Evolutionary conservation across 2,797 vertebrate species (phyloP), one percentile per base, ranked within the genome.

Genomic region (Hypotaenidia okinawae): DNA sequence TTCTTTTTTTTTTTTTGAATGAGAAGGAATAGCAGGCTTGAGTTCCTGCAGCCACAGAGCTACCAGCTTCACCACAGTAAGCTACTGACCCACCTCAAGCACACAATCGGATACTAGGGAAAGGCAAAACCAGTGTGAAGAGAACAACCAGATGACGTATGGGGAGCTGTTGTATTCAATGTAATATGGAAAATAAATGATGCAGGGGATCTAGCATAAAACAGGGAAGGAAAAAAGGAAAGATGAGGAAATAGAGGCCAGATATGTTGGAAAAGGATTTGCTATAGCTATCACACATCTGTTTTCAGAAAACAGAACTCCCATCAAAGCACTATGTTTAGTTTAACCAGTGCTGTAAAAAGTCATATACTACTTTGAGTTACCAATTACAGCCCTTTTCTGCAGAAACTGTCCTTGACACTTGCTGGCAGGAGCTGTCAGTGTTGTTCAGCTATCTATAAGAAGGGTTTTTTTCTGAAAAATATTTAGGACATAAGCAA

Each of bases 181-280:
- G 5, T 16, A 24, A 41, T 18, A 19, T 11, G 32, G 15, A 67
- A 67, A 62, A 67, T 19, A 81, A 62, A 19, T 4, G 32, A 17
- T 25, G 6, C 9, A 35, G 8, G 5, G 19, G 4, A 70, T 8
- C 2, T 9, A 19, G 10, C 0, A 1, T 25, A 27, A 7, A 4
- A 28, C 10, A 35, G n/a, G 9, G 24, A 10, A 51, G 19, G 22
- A 30, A 19, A 75, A 78, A 74, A 73, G 4, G 2, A 45, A 59
- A 47, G 16, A 57, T 28, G 24, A 30, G 6, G 1, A 1, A 12
- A 32, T 54, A 43, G 43, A 25, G 9, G 12, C 16, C 41, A 75
- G 47, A 72, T 32, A 35, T 22, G 2, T 16, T 13, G n/a, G 23
- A 49, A 61, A 82, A 61, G 4, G 3, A 24, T 76, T 61, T 80